Base-by-base conservation (phyloP, 2,888 invertebrate species). In the Oscheius myriophilus region DNA sequence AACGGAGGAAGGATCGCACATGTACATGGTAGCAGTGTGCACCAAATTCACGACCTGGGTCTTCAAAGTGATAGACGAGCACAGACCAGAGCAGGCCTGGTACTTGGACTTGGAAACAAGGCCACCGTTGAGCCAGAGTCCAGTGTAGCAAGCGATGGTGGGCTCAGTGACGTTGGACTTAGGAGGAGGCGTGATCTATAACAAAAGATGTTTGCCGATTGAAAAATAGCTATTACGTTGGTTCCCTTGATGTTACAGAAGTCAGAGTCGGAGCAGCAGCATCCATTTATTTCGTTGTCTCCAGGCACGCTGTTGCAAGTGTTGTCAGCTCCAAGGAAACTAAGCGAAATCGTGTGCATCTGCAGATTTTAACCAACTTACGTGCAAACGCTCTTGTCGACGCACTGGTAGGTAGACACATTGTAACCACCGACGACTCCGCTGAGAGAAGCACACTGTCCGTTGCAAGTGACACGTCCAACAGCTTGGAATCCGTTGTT, bases 1-100 rank as follows among this genome's bases (percentile, higher is more conserved):
- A 61, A 78, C 55, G 46, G 63, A 62, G 14, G 74, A 71, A 42
- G 78, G 78, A 52, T 78, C 78, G 59, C 78, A 78, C n/a, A 76
- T 69, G 72, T 76, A 78, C 52, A 78, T 54, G 21, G 76, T 66
- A 51, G 73, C 76, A 39, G 49, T 58, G 45, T 51, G 42, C 14
- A 42, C n/a, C 16, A 18, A 33, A 54, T 69, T 69, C 26, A 70
- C 68, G 65, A 57, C 53, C 14, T 69, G 71, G 43, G 78, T 72
- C 54, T 74, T 71, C 42, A 76, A 7, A 53, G 59, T 59, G 61
- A 76, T 23, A 3, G 74, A 59, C 54, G 68, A 70, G 53, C 78
- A 78, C 42, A 76, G 74, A 71, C 78, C 78, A 23, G 67, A 58
- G 62, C 78, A 78, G n/a, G 74, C 68, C 63, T 54, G 45, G 3